phyloP scores from a whole-genome alignment of 1,140 invertebrate species.

The Meloidogyne exigua region DNA sequence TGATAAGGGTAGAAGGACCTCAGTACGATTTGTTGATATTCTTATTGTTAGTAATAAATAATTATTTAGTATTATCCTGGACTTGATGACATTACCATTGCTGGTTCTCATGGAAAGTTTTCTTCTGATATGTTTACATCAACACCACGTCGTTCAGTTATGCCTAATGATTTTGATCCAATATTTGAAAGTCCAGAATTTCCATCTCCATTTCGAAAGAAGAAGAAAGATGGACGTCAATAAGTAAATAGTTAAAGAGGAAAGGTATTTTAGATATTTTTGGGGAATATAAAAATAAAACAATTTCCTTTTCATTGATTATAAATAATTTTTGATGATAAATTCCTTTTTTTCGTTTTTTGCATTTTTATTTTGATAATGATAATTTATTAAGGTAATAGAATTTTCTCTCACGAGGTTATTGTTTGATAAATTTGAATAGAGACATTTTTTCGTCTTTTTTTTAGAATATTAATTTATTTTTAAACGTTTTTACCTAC shows the following conservation, averaged over 20 bases:
- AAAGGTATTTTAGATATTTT: too few relatives aligned
- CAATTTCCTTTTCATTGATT: too few relatives aligned
- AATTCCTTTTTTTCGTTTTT: too few relatives aligned
- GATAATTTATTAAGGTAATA: background rate
- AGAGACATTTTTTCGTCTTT: too few relatives aligned
- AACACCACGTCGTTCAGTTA: constrained; percentile 27
- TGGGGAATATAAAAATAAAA: too few relatives aligned
- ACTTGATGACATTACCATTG: constrained; percentile 27
- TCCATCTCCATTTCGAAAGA: background rate
- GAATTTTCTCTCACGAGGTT: background rate
- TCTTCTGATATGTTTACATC: constrained; percentile 18
- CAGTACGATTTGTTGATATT: background rate
- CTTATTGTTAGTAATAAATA: background rate
- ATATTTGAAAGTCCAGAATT: background rate
- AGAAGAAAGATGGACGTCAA: background rate
- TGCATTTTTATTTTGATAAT: too few relatives aligned
- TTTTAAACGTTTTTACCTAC: background rate
- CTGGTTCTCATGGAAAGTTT: constrained; percentile 31
- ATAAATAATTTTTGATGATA: too few relatives aligned
- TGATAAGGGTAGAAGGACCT: background rate
- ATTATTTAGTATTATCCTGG: too few relatives aligned
- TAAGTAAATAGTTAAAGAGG: too few relatives aligned
- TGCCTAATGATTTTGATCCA: background rate
- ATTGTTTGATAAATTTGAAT: background rate
- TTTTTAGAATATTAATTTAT: too few relatives aligned